phyloP scores from a whole-genome alignment of 2,113 vertebrate species.

The Mormyrus iriodes region DNA sequence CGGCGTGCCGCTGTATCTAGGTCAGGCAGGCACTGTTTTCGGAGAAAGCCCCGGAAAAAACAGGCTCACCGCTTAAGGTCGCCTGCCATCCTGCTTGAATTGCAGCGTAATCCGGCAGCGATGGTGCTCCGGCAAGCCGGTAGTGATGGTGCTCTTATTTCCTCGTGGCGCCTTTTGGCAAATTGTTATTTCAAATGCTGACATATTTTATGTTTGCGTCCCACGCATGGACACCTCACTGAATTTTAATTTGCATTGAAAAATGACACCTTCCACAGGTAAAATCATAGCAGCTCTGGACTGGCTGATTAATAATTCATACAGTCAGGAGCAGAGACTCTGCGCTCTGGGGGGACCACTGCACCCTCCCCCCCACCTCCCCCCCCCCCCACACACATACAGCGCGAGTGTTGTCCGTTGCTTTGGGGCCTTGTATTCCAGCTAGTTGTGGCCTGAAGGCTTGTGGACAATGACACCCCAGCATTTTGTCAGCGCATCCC shows the following conservation, averaged over 20 bases:
- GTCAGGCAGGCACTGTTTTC: not conserved
- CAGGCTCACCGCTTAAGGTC: not conserved
- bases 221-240: not conserved
- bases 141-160: not conserved
- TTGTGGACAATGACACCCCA: not conserved
- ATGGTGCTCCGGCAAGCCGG: too few relatives aligned
- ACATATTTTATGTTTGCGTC: not conserved
- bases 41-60: not conserved
- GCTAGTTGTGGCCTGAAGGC: not conserved
- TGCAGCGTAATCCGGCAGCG: not conserved
- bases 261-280: not conserved
- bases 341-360: not conserved
- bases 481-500: not conserved
- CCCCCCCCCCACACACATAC: not conserved
- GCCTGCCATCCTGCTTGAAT: not conserved
- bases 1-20: conserved; percentile 14
- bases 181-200: not conserved
- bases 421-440: not conserved
- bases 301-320: conserved; percentile 19
- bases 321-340: not conserved
- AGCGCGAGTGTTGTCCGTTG: not conserved
- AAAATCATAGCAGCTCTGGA: not conserved
- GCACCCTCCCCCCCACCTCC: not conserved
- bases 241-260: conserved; percentile 12
- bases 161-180: not conserved